Evolutionary conservation across 2,888 invertebrate genomes (phyloP).

Genomic region (Melolontha melolontha): DNA sequence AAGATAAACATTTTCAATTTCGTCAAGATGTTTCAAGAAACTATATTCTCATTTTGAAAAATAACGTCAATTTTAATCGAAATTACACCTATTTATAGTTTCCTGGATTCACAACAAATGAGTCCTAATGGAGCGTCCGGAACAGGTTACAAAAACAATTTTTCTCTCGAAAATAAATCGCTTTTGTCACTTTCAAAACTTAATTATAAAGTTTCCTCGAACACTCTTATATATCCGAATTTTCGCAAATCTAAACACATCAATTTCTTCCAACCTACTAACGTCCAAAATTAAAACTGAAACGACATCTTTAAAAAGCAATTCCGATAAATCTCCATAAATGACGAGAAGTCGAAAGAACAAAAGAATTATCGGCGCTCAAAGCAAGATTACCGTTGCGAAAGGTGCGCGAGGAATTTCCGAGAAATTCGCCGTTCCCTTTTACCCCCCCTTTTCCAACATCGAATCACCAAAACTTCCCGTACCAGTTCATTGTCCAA

Average conservation of each 20-base stretch:
- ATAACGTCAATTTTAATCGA: no score
- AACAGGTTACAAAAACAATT: no score
- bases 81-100: no score
- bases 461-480: background rate
- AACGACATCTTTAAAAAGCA: conserved; percentile 47
- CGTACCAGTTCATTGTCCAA: conserved; percentile 19
- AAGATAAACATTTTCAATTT: no score
- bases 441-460: conserved; percentile 5
- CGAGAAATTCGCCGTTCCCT: background rate
- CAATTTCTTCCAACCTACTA: background rate
- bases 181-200: no score
- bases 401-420: conserved; percentile 43
- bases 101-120: no score
- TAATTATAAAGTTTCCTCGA: background rate
- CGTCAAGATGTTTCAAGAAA: no score
- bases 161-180: no score
- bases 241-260: conserved; percentile 11
- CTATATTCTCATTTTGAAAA: no score
- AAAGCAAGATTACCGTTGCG: conserved; percentile 54
- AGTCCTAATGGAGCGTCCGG: no score
- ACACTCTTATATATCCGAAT: background rate
- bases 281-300: conserved; percentile 29
- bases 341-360: conserved; percentile 51
- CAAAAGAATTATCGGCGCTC: conserved; percentile 55
- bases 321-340: conserved; percentile 53